Evolutionary conservation across 2,888 invertebrate species (phyloP).

Genomic region (Phyllotreta cruciferae): DNA sequence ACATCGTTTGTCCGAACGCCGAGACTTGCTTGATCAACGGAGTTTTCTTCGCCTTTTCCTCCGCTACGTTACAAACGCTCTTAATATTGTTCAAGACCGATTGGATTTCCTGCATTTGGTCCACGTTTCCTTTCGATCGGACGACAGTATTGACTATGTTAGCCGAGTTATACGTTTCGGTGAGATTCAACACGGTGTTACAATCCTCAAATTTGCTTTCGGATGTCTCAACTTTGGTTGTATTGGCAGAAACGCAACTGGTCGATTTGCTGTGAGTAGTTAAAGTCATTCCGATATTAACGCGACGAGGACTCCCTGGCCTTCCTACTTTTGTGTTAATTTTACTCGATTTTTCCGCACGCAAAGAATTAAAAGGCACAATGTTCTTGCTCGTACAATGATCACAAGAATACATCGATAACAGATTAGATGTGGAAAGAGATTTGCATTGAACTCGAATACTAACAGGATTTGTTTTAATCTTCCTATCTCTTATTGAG

Average conservation of each 20-base stretch:
- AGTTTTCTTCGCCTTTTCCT: slow-evolving; percentile 39
- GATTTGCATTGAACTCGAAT: too few species aligned
- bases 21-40: slow-evolving; percentile 47
- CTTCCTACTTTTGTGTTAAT: slow-evolving; percentile 5
- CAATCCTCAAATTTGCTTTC: slow-evolving; percentile 1
- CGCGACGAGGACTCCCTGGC: not conserved
- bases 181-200: slow-evolving; percentile 17
- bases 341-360: slow-evolving; percentile 14
- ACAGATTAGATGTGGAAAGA: too few species aligned
- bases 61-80: slow-evolving; percentile 47
- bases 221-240: slow-evolving; percentile 3
- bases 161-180: slow-evolving; percentile 39
- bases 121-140: slow-evolving; percentile 41
- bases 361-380: too few species aligned
- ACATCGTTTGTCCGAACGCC: slow-evolving; percentile 48
- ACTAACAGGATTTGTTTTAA: too few species aligned
- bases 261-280: slow-evolving; percentile 5
- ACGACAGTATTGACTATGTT: slow-evolving; percentile 40
- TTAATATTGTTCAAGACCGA: slow-evolving; percentile 45
- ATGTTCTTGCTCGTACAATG: too few species aligned
- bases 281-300: not conserved
- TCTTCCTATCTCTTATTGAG: too few species aligned
- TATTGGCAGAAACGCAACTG: slow-evolving; percentile 21
- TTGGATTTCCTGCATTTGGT: slow-evolving; percentile 48
- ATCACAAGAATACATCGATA: too few species aligned